A percentile compares a stretch with the other conserved stretches of the same genome.
Conservation (phyloP, 2,113 vertebrate species). For the Xenus cinereus region DNA sequence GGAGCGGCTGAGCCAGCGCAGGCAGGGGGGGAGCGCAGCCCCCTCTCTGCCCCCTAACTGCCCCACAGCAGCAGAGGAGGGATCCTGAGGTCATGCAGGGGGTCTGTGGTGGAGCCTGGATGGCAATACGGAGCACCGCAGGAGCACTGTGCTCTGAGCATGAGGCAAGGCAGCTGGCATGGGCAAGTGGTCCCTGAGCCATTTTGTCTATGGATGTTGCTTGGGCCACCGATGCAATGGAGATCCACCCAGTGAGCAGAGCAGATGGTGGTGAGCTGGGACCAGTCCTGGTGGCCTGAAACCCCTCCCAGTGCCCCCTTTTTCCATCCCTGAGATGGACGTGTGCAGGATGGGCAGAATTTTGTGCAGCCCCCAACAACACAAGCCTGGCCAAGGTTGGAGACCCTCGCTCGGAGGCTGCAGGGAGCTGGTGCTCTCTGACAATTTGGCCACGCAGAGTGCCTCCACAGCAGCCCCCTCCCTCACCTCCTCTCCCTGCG, state of each 20-base stretch:
- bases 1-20: not conserved
- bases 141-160: fast-evolving
- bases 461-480: not conserved
- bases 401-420: not conserved
- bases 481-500: too few relatives aligned
- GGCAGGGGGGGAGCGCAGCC: not conserved
- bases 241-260: not conserved
- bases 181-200: not conserved
- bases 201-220: not conserved
- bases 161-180: not conserved
- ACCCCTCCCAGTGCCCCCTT: not conserved
- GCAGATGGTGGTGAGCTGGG: not conserved
- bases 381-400: not conserved
- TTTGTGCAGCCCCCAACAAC: not conserved
- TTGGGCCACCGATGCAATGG: fast-evolving
- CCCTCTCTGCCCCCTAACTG: not conserved
- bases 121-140: fast-evolving
- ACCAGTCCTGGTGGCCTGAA: not conserved
- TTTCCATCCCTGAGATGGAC: not conserved
- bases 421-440: not conserved
- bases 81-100: not conserved
- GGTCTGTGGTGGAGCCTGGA: not conserved
- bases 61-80: not conserved
- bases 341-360: not conserved
- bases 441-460: not conserved